Conservation (phyloP, 2,888 invertebrate genomes). For the Sminthurinus aureus region DNA sequence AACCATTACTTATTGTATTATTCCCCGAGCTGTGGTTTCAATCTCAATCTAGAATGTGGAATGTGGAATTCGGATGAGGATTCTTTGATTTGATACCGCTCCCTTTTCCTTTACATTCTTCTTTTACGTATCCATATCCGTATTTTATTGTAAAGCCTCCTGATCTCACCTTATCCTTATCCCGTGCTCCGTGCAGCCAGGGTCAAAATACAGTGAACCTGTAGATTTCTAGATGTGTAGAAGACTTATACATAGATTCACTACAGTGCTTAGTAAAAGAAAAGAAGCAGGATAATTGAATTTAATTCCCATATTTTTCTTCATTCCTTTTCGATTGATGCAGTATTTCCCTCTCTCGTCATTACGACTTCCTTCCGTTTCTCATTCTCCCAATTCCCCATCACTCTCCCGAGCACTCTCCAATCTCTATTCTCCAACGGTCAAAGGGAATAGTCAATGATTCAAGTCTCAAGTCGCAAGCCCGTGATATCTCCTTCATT, state of each 20-base stretch:
- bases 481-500: no score
- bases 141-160: no score
- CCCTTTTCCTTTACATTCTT: neutral
- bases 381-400: neutral
- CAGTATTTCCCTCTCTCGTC: neutral
- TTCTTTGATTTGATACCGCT: neutral
- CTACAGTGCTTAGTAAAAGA: no score
- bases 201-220: no score
- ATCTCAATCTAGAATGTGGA: neutral
- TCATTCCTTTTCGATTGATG: neutral
- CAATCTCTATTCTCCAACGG: no score
- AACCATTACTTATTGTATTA: neutral
- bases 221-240: no score
- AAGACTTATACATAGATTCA: no score
- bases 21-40: neutral
- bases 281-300: slow-evolving; percentile 19
- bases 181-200: neutral
- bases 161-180: neutral
- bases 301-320: slow-evolving; percentile 25
- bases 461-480: no score
- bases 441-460: no score
- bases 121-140: neutral
- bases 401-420: no score
- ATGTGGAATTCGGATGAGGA: neutral
- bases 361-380: neutral